Percentiles rank a stretch among this genome's conserved stretches.
Conservation (phyloP, 2,888 invertebrate genomes). For the Acanthosepion pharaonis region DNA sequence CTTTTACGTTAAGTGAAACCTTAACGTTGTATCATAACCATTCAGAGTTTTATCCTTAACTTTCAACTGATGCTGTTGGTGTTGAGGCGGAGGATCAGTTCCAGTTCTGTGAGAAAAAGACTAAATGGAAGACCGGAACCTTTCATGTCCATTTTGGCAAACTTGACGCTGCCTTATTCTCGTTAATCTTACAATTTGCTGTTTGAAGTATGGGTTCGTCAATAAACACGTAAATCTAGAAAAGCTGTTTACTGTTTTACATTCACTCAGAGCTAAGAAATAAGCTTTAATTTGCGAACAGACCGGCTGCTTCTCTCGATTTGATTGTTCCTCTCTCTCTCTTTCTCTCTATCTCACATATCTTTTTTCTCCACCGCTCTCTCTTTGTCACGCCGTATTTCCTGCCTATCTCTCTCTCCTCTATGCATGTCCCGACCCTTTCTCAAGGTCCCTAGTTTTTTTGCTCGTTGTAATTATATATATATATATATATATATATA, state of each 20-base stretch:
- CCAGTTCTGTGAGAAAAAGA: neutral
- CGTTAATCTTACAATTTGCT: neutral
- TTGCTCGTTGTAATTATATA: too few relatives aligned
- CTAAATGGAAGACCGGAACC: neutral
- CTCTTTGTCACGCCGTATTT: neutral
- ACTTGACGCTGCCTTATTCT: neutral
- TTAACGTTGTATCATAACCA: neutral
- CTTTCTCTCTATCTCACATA: too few relatives aligned
- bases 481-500: constrained; percentile 39
- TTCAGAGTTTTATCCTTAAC: too few relatives aligned
- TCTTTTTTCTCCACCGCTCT: neutral
- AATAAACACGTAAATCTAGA: neutral
- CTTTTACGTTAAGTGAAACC: neutral
- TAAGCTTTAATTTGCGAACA: neutral
- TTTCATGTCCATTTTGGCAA: neutral
- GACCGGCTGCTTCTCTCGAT: neutral
- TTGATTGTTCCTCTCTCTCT: neutral
- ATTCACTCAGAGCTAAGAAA: neutral
- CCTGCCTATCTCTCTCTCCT: neutral
- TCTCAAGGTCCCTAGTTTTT: neutral
- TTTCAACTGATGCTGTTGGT: neutral
- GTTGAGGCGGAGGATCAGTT: neutral
- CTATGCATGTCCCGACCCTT: neutral
- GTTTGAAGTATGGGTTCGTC: neutral
- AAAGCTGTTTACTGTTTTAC: neutral